Conservation (phyloP, 2,888 invertebrate genomes). For the Catocala nupta region DNA sequence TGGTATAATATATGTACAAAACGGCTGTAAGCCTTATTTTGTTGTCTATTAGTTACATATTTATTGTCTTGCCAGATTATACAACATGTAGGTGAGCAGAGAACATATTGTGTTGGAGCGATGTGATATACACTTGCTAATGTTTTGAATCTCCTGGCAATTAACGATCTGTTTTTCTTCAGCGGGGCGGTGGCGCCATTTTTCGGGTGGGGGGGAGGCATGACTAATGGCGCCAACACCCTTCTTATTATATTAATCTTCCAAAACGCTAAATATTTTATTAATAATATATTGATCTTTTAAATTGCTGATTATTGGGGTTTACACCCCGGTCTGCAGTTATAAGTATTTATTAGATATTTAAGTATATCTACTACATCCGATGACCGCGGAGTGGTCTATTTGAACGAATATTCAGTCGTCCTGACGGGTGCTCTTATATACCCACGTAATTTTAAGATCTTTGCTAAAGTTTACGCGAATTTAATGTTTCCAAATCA, state of each 20-base stretch:
- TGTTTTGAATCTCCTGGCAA: slow-evolving; percentile 40
- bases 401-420: slow-evolving; percentile 48
- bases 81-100: slow-evolving; percentile 43
- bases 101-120: slow-evolving; percentile 33
- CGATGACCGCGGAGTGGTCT: slow-evolving; percentile 19
- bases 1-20: slow-evolving; percentile 72
- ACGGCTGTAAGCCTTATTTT: slow-evolving; percentile 72
- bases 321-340: not conserved
- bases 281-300: slow-evolving; percentile 6
- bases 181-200: not conserved
- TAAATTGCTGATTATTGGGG: not conserved
- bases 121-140: slow-evolving; percentile 46
- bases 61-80: slow-evolving; percentile 54
- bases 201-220: not conserved
- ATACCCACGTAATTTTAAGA: slow-evolving; percentile 47
- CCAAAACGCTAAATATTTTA: not conserved
- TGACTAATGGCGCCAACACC: not conserved
- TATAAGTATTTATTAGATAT: slow-evolving; percentile 10
- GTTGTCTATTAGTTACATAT: slow-evolving; percentile 65
- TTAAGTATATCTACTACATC: slow-evolving; percentile 14
- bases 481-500: not conserved
- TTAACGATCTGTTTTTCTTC: slow-evolving; percentile 4
- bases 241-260: too few relatives aligned
- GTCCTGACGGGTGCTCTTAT: slow-evolving; percentile 51
- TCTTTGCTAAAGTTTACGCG: slow-evolving; percentile 20